Base-by-base conservation (phyloP, 2,797 vertebrate genomes). In the Chelon labrosus region DNA sequence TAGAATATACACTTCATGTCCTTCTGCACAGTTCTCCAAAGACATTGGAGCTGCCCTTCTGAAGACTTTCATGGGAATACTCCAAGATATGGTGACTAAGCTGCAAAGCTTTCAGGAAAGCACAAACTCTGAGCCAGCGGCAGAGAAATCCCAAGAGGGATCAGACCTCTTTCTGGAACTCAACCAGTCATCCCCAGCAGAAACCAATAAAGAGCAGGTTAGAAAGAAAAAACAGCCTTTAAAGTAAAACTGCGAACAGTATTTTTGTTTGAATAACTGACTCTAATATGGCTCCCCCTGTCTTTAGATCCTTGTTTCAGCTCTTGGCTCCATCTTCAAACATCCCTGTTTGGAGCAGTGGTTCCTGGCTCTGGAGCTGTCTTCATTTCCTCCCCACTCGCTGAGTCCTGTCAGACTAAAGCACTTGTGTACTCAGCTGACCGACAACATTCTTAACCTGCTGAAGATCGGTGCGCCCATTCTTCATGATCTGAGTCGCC, bases 291-390 rank as follows among this genome's bases (percentile, higher is more conserved):
- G 17, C 13, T 3, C n/a, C 17, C 4, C 72, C 19, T 85, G 50
- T 84, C 5, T 84, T 64, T 56, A 96, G 95, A 71, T 91, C 0
- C 73, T 96, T 22, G 82, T 95, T 80, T 90, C 93, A 17, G 73
- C 89, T 7, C 85, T 98, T 0, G 17, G 56, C 47, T 88, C 94
- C 67, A 56, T 97, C 91, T 96, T 99, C 77, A 94, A 92, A 53
- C 96, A 99, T 69, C 96, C 97, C 0, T 94, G 89, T 0, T 51
- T 99, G 90, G 93, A 97, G 84, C 95, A 93, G 85, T 99, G 98
- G 97, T 99, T 97, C 86, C 91, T 99, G 88, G 96, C 97, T 63
- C 63, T 96, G 92, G 96, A 98, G 62, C 88, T 87, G 49, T 85
- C 80, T 62, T 82, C 87, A 2, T 37, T 96, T 7, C 97, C 97